Evolutionary conservation across 1,140 invertebrate genomes (phyloP).

Genomic region (Pissodes strobi): DNA sequence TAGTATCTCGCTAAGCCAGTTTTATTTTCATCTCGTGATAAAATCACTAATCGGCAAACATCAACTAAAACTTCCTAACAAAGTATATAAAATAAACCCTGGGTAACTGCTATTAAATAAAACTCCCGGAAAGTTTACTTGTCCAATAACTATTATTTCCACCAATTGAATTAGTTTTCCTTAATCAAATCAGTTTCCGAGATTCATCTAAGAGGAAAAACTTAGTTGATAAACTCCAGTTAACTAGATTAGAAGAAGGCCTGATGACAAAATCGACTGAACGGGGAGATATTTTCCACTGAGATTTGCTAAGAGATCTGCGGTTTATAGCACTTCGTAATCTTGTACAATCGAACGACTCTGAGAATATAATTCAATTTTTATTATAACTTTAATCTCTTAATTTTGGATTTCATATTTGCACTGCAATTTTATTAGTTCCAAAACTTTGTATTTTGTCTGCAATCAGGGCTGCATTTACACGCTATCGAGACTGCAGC

Average conservation of each 20-base stretch:
- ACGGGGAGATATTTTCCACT: constrained; percentile 4
- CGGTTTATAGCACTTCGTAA: constrained; percentile 12
- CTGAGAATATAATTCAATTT: constrained; percentile 1
- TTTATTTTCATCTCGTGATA: too few species aligned
- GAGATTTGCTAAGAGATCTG: background rate
- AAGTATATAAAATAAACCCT: background rate
- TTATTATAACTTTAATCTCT: background rate
- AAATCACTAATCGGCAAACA: background rate
- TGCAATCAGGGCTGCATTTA: too few species aligned
- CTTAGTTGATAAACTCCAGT: constrained; percentile 23
- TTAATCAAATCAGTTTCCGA: constrained; percentile 17
- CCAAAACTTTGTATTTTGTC: too few species aligned
- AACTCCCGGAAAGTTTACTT: constrained; percentile 9
- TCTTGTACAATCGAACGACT: constrained; percentile 10
- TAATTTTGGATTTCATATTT: too few species aligned
- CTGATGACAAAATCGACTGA: constrained; percentile 6
- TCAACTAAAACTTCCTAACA: background rate
- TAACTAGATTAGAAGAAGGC: constrained; percentile 14
- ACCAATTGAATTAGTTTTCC: constrained; percentile 20
- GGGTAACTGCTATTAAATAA: constrained; percentile 10
- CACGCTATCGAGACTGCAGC: too few species aligned
- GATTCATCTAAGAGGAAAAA: constrained; percentile 6
- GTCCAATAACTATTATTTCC: constrained; percentile 11
- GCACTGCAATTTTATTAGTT: too few species aligned
- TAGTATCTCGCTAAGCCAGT: too few species aligned